Evolutionary conservation across 1,140 invertebrate species (phyloP).

Genomic region (Tyrophagus putrescentiae): DNA sequence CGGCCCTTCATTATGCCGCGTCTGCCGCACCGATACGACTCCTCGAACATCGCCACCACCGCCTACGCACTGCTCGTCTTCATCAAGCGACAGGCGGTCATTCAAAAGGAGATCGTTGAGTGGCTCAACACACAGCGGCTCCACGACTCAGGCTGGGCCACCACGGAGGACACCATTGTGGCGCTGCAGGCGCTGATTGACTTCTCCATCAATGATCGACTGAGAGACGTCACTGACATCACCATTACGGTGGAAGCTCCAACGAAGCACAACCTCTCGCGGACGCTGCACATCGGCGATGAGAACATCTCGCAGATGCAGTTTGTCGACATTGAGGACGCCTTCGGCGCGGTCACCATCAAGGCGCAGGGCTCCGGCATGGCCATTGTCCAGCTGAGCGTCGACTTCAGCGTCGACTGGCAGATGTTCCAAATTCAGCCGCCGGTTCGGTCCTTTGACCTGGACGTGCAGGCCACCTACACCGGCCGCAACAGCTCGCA

Average conservation of each 20-base stretch:
- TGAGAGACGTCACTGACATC: conserved; percentile 71
- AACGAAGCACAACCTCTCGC: conserved; percentile 48
- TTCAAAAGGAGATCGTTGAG: conserved; percentile 66
- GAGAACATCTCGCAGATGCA: conserved; percentile 59
- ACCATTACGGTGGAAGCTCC: conserved; percentile 67
- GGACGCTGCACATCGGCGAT: conserved; percentile 51
- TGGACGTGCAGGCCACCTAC: conserved; percentile 53
- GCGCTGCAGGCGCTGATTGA: conserved; percentile 76
- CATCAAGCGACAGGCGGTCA: conserved; percentile 60
- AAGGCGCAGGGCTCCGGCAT: conserved; percentile 75
- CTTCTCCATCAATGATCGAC: conserved; percentile 64
- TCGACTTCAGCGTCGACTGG: conserved; percentile 87
- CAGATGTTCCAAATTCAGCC: conserved; percentile 66
- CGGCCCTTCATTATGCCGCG: conserved; percentile 74
- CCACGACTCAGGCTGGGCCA: conserved; percentile 83
- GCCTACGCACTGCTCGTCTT: conserved; percentile 81
- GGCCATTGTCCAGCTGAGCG: conserved; percentile 77
- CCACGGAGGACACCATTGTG: conserved; percentile 77
- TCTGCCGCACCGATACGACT: conserved; percentile 69
- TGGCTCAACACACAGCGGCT: conserved; percentile 84
- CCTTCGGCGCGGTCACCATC: conserved; percentile 80
- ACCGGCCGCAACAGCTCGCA: conserved; percentile 84
- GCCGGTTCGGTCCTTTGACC: conserved; percentile 56
- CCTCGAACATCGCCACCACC: conserved; percentile 78
- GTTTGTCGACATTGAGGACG: conserved; percentile 66